Conservation (phyloP, 2,797 vertebrate genomes). For the Centroberyx gerrardi region DNA sequence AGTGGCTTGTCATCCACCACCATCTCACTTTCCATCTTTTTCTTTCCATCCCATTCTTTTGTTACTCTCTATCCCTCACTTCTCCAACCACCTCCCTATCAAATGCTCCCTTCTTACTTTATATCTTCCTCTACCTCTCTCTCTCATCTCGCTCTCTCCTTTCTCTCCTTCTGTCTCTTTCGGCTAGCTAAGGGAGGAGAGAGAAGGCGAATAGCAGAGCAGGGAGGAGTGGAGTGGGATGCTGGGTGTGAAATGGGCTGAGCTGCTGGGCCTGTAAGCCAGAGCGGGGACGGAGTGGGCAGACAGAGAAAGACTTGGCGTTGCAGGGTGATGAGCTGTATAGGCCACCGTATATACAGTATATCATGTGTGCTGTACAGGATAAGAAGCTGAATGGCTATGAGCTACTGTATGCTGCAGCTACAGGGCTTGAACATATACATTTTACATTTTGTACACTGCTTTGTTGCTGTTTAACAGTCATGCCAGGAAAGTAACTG, state of each 20-base stretch:
- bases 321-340: not conserved
- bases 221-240: conserved; percentile 12
- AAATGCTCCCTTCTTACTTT: not conserved
- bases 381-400: not conserved
- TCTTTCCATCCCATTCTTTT: conserved; percentile 12
- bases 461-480: no score
- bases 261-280: conserved; percentile 17
- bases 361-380: not conserved
- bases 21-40: conserved; percentile 16
- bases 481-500: no score
- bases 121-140: conserved; percentile 8
- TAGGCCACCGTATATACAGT: not conserved
- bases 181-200: not conserved
- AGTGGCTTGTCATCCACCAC: conserved; percentile 10
- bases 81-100: conserved; percentile 36
- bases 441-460: no score
- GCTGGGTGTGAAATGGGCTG: conserved; percentile 38
- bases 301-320: not conserved
- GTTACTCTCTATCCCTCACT: conserved; percentile 23
- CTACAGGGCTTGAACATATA: no score
- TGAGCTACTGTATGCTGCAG: no score
- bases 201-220: not conserved
- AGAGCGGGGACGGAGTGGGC: conserved; percentile 6
- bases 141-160: not conserved
- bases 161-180: not conserved